Conservation (phyloP, 2,113 vertebrate species). For the Drymodes brunneopygia region DNA sequence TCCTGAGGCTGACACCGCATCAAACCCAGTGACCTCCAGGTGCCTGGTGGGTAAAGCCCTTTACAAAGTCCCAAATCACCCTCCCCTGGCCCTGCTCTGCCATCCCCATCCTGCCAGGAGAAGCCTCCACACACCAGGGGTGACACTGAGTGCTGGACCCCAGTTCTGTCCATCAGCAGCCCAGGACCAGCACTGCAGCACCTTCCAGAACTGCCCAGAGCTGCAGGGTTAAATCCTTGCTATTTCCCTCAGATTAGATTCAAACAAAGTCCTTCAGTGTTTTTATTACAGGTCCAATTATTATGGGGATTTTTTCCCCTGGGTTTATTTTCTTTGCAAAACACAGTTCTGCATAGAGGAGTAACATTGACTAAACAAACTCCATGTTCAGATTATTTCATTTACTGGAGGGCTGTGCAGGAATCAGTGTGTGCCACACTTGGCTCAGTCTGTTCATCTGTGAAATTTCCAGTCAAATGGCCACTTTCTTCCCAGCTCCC, state of each 20-base stretch:
- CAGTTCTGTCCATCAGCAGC: not conserved
- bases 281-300: not conserved
- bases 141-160: not conserved
- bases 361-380: not conserved
- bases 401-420: not conserved
- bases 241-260: not conserved
- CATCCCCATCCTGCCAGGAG: not conserved
- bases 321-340: not conserved
- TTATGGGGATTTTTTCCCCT: fast-evolving
- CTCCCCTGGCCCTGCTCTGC: not conserved
- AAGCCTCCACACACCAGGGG: not conserved
- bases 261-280: not conserved
- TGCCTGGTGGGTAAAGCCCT: not conserved
- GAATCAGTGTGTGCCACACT: not conserved
- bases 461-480: not conserved
- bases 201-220: not conserved
- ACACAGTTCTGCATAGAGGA: not conserved
- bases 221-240: not conserved
- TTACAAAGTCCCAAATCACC: not conserved
- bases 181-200: not conserved
- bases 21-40: not conserved
- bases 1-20: not conserved
- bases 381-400: not conserved
- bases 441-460: not conserved
- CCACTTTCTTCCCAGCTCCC: not conserved